These are phyloP conservation scores for Pedetes capensis DNA, from an alignment of 2,113 vertebrate species.

Conservation along the genomic window DNA sequence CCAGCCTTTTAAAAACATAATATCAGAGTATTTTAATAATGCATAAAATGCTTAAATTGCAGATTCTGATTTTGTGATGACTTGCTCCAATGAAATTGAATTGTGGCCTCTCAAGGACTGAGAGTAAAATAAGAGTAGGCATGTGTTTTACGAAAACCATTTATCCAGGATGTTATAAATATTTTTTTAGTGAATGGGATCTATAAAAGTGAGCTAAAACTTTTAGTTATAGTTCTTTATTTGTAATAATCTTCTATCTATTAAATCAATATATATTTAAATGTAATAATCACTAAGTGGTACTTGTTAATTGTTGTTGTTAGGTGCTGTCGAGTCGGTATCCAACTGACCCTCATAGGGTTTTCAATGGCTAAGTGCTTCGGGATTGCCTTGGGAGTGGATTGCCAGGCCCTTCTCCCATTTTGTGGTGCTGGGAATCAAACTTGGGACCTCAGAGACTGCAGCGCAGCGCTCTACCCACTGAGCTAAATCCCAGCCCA, in stretches of 20 bases:
- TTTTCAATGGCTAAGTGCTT: too few relatives aligned
- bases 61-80: constrained; percentile 8
- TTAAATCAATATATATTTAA: neutral
- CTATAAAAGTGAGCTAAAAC: neutral
- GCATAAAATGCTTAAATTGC: neutral
- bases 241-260: neutral
- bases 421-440: too few relatives aligned
- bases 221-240: neutral
- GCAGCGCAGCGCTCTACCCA: too few relatives aligned
- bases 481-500: too few relatives aligned
- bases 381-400: too few relatives aligned
- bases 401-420: too few relatives aligned
- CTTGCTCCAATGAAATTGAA: neutral
- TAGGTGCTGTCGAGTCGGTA: too few relatives aligned
- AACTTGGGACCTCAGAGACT: too few relatives aligned
- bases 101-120: neutral
- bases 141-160: neutral
- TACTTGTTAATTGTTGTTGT: too few relatives aligned
- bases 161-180: neutral
- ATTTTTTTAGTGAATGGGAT: neutral
- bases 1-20: neutral
- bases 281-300: neutral
- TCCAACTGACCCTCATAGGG: too few relatives aligned
- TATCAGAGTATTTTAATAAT: neutral
- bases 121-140: neutral